These are phyloP conservation scores for Dendrophyllia cribrosa DNA, from an alignment of 64 coral and sea anemone genomes.

Conservation along the genomic window DNA sequence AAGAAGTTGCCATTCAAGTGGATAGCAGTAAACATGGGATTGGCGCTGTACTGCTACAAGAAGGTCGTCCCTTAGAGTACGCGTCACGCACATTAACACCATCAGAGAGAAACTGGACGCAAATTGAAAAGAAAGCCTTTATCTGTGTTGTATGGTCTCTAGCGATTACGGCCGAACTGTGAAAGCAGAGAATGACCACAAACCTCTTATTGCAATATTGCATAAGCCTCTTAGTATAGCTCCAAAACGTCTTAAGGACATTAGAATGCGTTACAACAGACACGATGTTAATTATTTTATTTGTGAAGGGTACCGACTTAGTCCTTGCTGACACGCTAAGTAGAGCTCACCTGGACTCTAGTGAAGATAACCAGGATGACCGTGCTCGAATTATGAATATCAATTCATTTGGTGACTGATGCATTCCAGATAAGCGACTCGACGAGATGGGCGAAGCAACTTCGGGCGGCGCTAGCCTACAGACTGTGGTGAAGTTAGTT, in stretches of 20 bases:
- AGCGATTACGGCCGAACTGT: slow-evolving; percentile 25
- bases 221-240: slow-evolving; percentile 49
- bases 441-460: slow-evolving; percentile 8
- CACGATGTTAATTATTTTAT: slow-evolving; percentile 60
- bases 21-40: slow-evolving; percentile 62
- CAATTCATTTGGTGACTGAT: not conserved
- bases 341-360: no score
- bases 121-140: slow-evolving; percentile 67
- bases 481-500: slow-evolving; percentile 24
- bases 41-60: slow-evolving; percentile 49
- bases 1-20: slow-evolving; percentile 66
- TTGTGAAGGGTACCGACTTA: not conserved
- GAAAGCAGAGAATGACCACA: slow-evolving; percentile 54
- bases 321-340: no score
- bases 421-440: not conserved
- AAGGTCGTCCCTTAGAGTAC: slow-evolving; percentile 49
- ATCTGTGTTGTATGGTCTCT: slow-evolving; percentile 38
- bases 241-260: slow-evolving; percentile 46
- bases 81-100: slow-evolving; percentile 44
- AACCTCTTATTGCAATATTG: slow-evolving; percentile 43
- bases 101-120: slow-evolving; percentile 50
- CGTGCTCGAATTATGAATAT: slow-evolving; percentile 50
- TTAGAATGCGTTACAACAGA: slow-evolving; percentile 23
- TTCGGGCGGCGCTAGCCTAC: not conserved
- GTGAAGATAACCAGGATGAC: slow-evolving; percentile 13